Percentiles rank a stretch among this genome's conserved stretches.
Evolutionary conservation across 2,888 invertebrate genomes (phyloP).

Genomic region (Portevinia maculata): DNA sequence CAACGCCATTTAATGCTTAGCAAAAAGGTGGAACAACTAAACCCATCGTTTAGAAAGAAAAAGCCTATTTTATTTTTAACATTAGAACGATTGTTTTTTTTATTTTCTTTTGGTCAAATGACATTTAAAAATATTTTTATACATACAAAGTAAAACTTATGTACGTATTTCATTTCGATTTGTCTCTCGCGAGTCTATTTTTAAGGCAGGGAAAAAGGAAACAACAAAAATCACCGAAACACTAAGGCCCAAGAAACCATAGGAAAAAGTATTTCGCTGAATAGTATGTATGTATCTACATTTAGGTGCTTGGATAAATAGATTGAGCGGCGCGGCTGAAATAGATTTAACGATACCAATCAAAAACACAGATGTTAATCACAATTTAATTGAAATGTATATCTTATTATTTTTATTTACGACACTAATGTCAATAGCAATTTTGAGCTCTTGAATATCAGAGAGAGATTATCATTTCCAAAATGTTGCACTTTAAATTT

Average conservation of each 20-base stretch:
- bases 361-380: constrained; percentile 44
- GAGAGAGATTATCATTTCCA: too few relatives aligned
- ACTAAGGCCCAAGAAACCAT: constrained; percentile 36
- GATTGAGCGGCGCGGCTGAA: constrained; percentile 17
- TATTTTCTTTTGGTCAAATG: constrained; percentile 52
- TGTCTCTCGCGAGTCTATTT: constrained; percentile 45
- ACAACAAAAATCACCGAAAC: constrained; percentile 49
- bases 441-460: too few relatives aligned
- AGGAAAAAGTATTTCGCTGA: neutral
- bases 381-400: constrained; percentile 37
- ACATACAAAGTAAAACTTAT: constrained; percentile 43
- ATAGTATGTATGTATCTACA: neutral
- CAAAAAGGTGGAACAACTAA: constrained; percentile 41
- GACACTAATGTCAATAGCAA: too few relatives aligned
- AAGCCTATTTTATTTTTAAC: constrained; percentile 40
- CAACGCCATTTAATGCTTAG: constrained; percentile 31
- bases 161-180: constrained; percentile 42
- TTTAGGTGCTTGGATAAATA: constrained; percentile 21
- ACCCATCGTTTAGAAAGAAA: constrained; percentile 8
- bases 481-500: too few relatives aligned
- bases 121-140: constrained; percentile 67
- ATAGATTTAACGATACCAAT: constrained; percentile 37
- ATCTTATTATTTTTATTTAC: too few relatives aligned
- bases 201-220: constrained; percentile 65
- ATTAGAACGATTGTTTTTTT: constrained; percentile 35